A percentile compares a stretch with the other conserved stretches of the same genome.
These are phyloP conservation scores for Ceratina calcarata DNA, from an alignment of 1,140 invertebrate genomes.

Conservation along the genomic window DNA sequence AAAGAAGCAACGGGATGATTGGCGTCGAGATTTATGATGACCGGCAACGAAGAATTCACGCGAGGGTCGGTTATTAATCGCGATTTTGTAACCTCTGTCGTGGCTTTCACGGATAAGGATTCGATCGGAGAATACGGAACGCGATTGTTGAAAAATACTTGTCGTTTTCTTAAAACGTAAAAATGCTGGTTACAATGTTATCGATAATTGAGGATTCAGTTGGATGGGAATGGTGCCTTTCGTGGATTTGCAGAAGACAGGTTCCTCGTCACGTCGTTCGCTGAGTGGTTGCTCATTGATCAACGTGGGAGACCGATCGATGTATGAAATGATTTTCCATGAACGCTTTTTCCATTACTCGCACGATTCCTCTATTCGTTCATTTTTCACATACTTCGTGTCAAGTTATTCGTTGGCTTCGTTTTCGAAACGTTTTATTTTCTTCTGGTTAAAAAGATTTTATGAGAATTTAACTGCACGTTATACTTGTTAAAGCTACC, in stretches of 20 bases:
- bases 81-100: constrained; percentile 34
- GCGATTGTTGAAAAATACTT: neutral
- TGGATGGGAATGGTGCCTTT: neutral
- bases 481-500: neutral
- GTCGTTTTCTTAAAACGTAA: neutral
- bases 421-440: too few species aligned
- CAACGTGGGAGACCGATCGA: neutral
- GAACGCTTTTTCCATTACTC: neutral
- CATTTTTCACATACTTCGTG: too few species aligned
- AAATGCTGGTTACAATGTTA: neutral
- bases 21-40: constrained; percentile 74
- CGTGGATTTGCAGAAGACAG: neutral
- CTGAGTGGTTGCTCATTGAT: neutral
- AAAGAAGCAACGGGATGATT: constrained; percentile 69
- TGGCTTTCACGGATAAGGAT: neutral
- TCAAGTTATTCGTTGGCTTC: too few species aligned
- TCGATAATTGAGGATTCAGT: neutral
- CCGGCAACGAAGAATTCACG: constrained; percentile 58
- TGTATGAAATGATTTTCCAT: neutral
- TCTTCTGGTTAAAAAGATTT: too few species aligned
- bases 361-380: too few species aligned
- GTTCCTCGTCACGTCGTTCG: neutral
- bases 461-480: too few species aligned
- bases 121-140: neutral
- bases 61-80: constrained; percentile 32